Base-by-base conservation (phyloP, 2,888 invertebrate species). In the Cyclophora punctaria region DNA sequence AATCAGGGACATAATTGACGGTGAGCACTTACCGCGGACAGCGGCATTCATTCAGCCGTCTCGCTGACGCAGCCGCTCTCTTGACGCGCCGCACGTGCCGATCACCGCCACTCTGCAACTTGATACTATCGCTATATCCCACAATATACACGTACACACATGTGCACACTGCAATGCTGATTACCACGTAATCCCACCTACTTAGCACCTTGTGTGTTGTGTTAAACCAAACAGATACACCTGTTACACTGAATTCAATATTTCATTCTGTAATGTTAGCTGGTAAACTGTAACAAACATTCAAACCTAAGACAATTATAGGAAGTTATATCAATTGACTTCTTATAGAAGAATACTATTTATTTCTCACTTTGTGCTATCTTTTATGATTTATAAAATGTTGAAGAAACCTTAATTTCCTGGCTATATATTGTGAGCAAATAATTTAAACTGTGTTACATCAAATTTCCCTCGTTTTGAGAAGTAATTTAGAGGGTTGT, bases 81-180 rank as follows among this genome's bases (percentile, higher is more conserved):
- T 83, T 70, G 75, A 80, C 69, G 70, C 63, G 69, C 59, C 80
- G 85, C 82, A 77, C 86, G 84, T 86, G 85, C 84, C 86, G 82
- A 84, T 84, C 83, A 74, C 73, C 69, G 71, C 73, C 80, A 77
- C 85, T 83, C 70, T 60, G 48, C 48, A 66, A 63, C 52, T 56
- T 66, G 83, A 83, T 84, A 77, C 71, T 76, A 82, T 83, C 82
- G 70, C 71, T 44, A 20, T 44, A 7, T 3, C 44, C 20, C 3
- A 20, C 44, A 33, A 44, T 34, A 44, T 44, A 44, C 44, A 44
- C 6, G 3, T 20, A 34, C 34, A 20, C 5, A 44, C 34, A 7
- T n/a, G n/a, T 42, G 7, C 41, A 5, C 7, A 43, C 44, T 44
- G 44, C 44, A 37, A 37, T 37, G 5, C 37, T 37, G 37, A 37